Evolutionary conservation across 2,797 vertebrate genomes (phyloP).

Genomic region (Macrochelys suwanniensis): DNA sequence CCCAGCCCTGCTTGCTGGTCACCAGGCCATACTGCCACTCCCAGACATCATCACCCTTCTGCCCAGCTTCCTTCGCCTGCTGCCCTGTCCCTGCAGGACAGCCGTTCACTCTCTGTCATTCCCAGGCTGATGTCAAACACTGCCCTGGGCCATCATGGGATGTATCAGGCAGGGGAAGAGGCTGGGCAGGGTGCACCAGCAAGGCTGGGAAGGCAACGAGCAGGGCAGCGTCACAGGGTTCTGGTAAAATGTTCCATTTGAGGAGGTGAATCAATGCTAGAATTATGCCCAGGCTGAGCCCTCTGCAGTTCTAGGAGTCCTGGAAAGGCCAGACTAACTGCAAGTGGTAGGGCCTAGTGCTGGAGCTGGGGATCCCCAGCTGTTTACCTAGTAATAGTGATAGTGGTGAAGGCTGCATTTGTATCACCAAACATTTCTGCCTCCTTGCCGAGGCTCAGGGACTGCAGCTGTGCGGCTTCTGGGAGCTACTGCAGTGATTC

Average conservation of each 20-base stretch:
- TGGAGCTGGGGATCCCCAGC: neutral
- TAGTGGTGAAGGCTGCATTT: neutral
- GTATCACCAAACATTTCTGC: neutral
- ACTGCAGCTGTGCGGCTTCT: accelerated
- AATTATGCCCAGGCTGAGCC: neutral
- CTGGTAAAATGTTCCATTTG: no score
- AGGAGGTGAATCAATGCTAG: neutral
- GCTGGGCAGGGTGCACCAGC: neutral
- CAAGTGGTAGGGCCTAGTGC: neutral
- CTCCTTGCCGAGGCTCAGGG: accelerated
- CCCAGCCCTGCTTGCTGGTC: neutral
- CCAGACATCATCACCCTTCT: neutral
- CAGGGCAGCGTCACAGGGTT: neutral
- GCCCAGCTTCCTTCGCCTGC: neutral
- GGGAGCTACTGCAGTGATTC: constrained; percentile 78
- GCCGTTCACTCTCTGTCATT: neutral
- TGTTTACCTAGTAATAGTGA: neutral
- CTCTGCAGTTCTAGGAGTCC: neutral
- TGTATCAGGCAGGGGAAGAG: neutral
- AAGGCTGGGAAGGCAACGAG: neutral
- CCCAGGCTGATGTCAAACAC: neutral
- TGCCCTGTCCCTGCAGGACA: neutral
- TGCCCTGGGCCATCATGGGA: neutral
- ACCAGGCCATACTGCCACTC: neutral
- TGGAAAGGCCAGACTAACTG: neutral